phyloP scores from a whole-genome alignment of 2,888 invertebrate genomes.

The Oegoconia quadripuncta region DNA sequence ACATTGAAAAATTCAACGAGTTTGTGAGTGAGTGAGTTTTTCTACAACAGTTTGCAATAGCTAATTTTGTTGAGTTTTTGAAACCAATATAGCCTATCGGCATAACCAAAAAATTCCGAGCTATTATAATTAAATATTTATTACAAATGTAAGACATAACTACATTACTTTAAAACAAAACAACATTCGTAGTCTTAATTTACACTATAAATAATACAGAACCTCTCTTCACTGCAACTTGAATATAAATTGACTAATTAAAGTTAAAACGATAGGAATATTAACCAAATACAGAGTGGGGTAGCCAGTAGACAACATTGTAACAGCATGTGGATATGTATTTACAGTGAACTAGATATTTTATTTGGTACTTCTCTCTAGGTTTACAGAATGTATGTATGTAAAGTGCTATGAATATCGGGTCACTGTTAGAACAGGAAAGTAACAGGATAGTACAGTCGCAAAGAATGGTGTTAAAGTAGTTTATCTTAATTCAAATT shows the following conservation, averaged over 20 bases:
- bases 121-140: too few relatives aligned
- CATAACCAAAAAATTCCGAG: too few relatives aligned
- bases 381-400: constrained; percentile 23
- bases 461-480: too few relatives aligned
- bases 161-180: constrained; percentile 31
- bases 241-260: constrained; percentile 73
- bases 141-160: constrained; percentile 2
- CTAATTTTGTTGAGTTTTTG: too few relatives aligned
- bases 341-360: constrained; percentile 28
- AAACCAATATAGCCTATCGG: too few relatives aligned
- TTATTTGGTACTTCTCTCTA: constrained; percentile 31
- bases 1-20: too few relatives aligned
- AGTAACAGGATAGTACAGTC: too few relatives aligned
- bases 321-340: constrained; percentile 19
- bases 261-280: constrained; percentile 60
- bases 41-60: too few relatives aligned
- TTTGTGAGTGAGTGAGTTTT: too few relatives aligned
- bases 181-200: constrained; percentile 47
- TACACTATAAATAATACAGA: constrained; percentile 63
- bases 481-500: too few relatives aligned
- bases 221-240: constrained; percentile 64
- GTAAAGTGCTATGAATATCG: constrained; percentile 20
- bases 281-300: constrained; percentile 43
- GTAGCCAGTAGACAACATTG: constrained; percentile 4
- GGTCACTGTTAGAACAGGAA: constrained; percentile 7